phyloP scores from a whole-genome alignment of 2,797 vertebrate genomes.

The Cryptoblepharus egeriae region DNA sequence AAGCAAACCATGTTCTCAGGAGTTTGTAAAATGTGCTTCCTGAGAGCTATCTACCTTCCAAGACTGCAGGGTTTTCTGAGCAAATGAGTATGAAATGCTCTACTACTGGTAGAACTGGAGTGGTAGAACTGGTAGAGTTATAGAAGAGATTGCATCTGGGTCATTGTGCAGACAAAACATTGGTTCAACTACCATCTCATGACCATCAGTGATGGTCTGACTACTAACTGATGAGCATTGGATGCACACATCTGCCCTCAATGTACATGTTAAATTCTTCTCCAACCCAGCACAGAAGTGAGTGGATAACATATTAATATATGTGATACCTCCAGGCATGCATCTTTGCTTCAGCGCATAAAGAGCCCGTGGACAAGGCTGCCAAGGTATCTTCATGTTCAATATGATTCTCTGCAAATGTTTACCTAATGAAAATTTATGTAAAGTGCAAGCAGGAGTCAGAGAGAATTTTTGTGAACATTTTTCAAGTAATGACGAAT shows the following conservation, averaged over 20 bases:
- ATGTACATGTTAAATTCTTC: background rate
- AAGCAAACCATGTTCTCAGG: too few relatives aligned
- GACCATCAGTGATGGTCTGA: too few relatives aligned
- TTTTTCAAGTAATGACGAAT: conserved; percentile 47
- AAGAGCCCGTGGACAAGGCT: background rate
- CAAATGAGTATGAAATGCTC: too few relatives aligned
- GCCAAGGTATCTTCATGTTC: background rate
- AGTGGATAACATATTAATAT: too few relatives aligned
- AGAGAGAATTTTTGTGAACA: conserved; percentile 42
- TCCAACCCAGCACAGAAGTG: background rate
- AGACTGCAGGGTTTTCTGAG: too few relatives aligned
- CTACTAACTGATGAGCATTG: background rate
- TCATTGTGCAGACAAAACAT: too few relatives aligned
- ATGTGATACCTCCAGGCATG: background rate
- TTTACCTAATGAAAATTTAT: conserved; percentile 21
- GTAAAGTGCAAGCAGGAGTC: conserved; percentile 26
- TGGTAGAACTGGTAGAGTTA: too few relatives aligned
- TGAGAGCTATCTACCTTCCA: too few relatives aligned
- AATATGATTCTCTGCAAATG: background rate
- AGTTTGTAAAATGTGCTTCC: too few relatives aligned
- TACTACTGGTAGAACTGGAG: too few relatives aligned
- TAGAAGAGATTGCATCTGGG: too few relatives aligned
- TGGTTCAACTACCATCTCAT: too few relatives aligned
- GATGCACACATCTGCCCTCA: background rate
- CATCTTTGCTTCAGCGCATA: background rate